These are phyloP conservation scores for Conops quadrifasciatus DNA, from an alignment of 2,888 invertebrate species.

Conservation along the genomic window DNA sequence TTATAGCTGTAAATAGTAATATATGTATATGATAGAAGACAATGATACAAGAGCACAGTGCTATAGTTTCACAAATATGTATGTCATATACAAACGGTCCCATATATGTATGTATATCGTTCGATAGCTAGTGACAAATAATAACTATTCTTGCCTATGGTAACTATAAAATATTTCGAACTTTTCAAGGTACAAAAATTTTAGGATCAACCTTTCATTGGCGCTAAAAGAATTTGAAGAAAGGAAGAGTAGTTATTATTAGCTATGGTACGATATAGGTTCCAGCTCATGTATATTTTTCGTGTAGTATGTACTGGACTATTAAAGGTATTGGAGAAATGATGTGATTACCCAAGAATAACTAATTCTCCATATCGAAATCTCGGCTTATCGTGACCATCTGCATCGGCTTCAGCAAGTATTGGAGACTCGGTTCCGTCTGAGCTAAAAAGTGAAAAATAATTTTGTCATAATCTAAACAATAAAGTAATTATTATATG, in stretches of 20 bases:
- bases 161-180: neutral
- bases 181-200: too few species aligned
- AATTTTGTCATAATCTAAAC: constrained; percentile 20
- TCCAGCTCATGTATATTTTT: too few species aligned
- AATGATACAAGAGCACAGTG: too few species aligned
- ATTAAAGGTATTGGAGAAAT: neutral
- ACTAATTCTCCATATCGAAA: constrained; percentile 93
- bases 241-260: too few species aligned
- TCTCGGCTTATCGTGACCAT: constrained; percentile 82
- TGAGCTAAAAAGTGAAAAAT: constrained; percentile 66
- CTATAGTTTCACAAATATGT: neutral
- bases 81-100: neutral
- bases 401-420: constrained; percentile 77
- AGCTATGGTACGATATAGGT: too few species aligned
- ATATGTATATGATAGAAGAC: too few species aligned
- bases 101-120: too few species aligned
- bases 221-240: neutral
- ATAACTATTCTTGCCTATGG: too few species aligned
- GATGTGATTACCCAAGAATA: constrained; percentile 82
- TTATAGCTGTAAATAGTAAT: constrained; percentile 82
- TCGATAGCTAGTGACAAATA: too few species aligned
- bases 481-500: neutral
- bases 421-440: constrained; percentile 79
- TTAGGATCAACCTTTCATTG: neutral
- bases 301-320: too few species aligned